These are phyloP conservation scores for Rousettus madagascariensis DNA, from an alignment of 2,797 vertebrate genomes.

Conservation along the genomic window DNA sequence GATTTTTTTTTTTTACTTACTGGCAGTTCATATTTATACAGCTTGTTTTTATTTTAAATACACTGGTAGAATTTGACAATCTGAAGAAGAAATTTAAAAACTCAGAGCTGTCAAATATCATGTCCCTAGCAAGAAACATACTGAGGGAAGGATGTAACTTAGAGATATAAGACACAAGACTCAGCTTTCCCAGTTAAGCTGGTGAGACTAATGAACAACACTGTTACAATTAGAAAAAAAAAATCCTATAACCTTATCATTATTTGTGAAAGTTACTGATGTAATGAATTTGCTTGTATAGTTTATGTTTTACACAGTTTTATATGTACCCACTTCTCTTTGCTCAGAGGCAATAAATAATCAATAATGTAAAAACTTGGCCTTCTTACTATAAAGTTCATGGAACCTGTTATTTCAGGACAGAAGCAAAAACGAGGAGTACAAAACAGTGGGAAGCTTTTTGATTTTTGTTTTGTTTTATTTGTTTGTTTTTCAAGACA, in stretches of 20 bases:
- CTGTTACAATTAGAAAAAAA: not conserved
- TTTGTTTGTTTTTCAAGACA: not conserved
- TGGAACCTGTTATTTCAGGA: not conserved
- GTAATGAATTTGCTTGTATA: not conserved
- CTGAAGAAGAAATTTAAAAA: not conserved
- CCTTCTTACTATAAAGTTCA: not conserved
- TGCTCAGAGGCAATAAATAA: not conserved
- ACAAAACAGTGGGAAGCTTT: not conserved
- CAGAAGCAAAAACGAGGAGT: not conserved
- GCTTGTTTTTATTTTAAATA: slow-evolving; percentile 34
- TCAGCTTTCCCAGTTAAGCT: not conserved
- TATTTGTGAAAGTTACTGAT: not conserved
- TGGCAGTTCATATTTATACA: slow-evolving; percentile 7
- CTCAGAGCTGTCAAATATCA: slow-evolving; percentile 2
- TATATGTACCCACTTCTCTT: not conserved
- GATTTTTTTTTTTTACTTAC: slow-evolving; percentile 1
- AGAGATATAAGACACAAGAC: not conserved
- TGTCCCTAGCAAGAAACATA: not conserved
- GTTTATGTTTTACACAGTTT: not conserved
- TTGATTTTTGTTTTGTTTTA: not conserved
- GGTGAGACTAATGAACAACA: not conserved
- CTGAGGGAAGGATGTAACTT: not conserved
- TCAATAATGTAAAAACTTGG: not conserved
- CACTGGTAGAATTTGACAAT: not conserved
- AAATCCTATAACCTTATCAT: not conserved